phyloP scores from a whole-genome alignment of 2,113 vertebrate genomes.

The Sinocyclocheilus anophthalmus region DNA sequence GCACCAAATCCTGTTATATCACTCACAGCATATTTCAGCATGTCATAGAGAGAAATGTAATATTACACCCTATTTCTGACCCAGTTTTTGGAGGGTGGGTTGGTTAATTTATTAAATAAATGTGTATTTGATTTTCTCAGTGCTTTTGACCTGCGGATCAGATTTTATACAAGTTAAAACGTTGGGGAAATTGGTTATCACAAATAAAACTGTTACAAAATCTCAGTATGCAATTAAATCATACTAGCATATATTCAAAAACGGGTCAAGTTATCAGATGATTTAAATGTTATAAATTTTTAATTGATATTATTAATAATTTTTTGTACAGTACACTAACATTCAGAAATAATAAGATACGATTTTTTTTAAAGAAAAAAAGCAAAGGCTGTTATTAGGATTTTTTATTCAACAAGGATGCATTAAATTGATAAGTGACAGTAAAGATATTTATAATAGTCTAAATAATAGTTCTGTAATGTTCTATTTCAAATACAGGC shows the following conservation, averaged over 20 bases:
- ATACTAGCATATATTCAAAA: neutral
- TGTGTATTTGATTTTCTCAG: conserved; percentile 57
- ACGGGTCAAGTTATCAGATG: neutral
- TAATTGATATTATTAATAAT: neutral
- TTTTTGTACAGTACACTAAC: neutral
- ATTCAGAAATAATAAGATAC: no score
- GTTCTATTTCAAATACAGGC: neutral
- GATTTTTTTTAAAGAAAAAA: no score
- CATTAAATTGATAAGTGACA: neutral
- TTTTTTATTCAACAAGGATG: neutral
- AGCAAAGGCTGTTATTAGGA: no score
- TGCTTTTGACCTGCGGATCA: conserved; percentile 52
- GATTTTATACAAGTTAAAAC: conserved; percentile 30
- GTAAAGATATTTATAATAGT: neutral
- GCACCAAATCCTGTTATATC: conserved; percentile 42
- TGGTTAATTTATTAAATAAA: conserved; percentile 35
- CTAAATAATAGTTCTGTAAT: no score
- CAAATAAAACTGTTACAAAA: neutral
- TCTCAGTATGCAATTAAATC: neutral
- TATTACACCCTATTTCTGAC: conserved; percentile 44
- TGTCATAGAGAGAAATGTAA: conserved; percentile 56
- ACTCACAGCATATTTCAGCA: conserved; percentile 37
- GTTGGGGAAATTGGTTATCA: neutral
- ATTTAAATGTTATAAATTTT: neutral
- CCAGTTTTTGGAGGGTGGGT: conserved; percentile 30